Base-by-base conservation (phyloP, 2,888 invertebrate genomes). In the Drosophila kanekoi region DNA sequence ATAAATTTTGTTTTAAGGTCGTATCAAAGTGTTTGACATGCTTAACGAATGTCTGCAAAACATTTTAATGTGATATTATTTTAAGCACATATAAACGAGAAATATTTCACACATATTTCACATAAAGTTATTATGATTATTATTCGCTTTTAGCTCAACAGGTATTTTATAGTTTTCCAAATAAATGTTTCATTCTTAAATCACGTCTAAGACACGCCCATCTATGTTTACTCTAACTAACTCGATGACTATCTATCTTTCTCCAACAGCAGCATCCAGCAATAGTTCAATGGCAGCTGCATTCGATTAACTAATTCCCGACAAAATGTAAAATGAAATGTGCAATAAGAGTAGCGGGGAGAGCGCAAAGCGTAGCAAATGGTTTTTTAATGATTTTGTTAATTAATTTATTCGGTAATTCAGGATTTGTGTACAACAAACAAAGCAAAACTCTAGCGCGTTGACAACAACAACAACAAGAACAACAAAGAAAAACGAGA, bases 11-110 rank as follows among this genome's bases (percentile, higher is more conserved):
- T 23, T 77, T 66, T 77, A 74, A 74, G 74, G 37, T 77, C 72
- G 54, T 62, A 53, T 71, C 63, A 35, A 71, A 71, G 59, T 72
- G 77, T 68, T 67, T 67, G 33, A 23, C 44, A 54, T 44, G 44
- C 44, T 13, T 4, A 8, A 14, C 4, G 54, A 44, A 14, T 43
- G 43, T 38, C 49, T 52, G 53, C 48, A 76, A 59, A 83, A 73
- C 70, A 77, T 77, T 72, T 88, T 84, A 61, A 79, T 85, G 86
- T 86, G 86, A 86, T 86, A 86, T 87, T 86, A 86, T 81, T 77
- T 87, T 86, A 89, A 86, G 86, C 87, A 84, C 76, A 75, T 72
- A 71, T 45, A 56, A 53, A 11, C 56, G 52, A 61, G 43, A 51
- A 58, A 40, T 47, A 61, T 71, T 70, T 71, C 49, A 60, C 61